Percentiles rank a stretch among this genome's conserved stretches.
These are phyloP conservation scores for Eudasyphora cyanicolor DNA, from an alignment of 2,888 invertebrate genomes.

Conservation along the genomic window DNA sequence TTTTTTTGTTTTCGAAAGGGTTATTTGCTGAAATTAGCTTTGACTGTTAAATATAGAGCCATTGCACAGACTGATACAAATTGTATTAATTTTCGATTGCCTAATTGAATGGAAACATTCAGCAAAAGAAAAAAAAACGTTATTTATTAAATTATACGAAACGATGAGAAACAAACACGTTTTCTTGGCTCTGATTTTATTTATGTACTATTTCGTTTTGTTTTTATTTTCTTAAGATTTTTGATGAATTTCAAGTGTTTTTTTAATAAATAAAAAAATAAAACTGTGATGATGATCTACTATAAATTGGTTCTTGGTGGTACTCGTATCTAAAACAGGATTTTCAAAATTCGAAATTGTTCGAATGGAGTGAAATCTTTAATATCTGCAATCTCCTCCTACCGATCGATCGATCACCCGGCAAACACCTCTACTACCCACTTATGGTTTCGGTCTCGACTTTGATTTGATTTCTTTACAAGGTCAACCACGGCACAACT, in stretches of 20 bases:
- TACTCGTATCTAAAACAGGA: not conserved
- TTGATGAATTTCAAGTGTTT: not conserved
- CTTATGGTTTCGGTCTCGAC: too few relatives aligned
- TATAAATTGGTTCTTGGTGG: not conserved
- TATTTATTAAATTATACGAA: not conserved
- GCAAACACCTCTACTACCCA: too few relatives aligned
- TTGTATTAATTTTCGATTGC: constrained; percentile 30
- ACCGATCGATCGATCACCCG: not conserved
- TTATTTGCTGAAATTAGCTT: not conserved
- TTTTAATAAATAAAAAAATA: too few relatives aligned
- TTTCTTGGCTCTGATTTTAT: not conserved
- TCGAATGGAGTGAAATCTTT: not conserved
- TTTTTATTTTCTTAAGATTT: not conserved
- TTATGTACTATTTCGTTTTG: too few relatives aligned
- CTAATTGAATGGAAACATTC: constrained; percentile 47
- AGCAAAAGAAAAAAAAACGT: not conserved
- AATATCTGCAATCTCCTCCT: not conserved
- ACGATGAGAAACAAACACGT: not conserved
- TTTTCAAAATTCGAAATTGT: not conserved
- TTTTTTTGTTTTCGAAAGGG: not conserved
- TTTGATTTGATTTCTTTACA: not conserved
- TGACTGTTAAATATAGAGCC: not conserved
- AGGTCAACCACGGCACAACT: constrained; percentile 8
- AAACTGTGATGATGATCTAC: too few relatives aligned
- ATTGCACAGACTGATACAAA: constrained; percentile 20